phyloP scores from a whole-genome alignment of 2,888 invertebrate species.

The Ectemnius cavifrons region DNA sequence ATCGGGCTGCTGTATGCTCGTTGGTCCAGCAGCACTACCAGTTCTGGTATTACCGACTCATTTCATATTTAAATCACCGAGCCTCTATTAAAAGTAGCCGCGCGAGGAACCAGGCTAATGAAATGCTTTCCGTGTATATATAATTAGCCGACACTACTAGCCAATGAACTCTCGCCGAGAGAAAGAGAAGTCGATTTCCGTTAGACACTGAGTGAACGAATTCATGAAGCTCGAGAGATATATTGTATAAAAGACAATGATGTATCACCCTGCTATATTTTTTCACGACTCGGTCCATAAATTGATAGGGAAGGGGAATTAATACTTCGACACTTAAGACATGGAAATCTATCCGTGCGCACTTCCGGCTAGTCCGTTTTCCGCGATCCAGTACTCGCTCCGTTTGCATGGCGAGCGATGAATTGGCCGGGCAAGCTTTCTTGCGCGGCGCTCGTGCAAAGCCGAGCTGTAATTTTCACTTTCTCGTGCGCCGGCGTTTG shows the following conservation, averaged over 20 bases:
- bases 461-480: slow-evolving; percentile 6
- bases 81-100: neutral
- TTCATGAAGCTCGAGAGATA: neutral
- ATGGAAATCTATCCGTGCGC: too few relatives aligned
- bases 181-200: neutral
- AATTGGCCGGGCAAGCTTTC: neutral
- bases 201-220: neutral
- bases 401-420: neutral
- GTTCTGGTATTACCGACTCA: neutral
- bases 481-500: neutral
- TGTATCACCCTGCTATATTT: too few relatives aligned
- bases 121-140: neutral
- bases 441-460: neutral
- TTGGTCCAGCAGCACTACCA: neutral
- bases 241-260: too few relatives aligned
- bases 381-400: neutral
- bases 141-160: neutral
- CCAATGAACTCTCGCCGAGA: neutral
- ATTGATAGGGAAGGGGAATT: too few relatives aligned
- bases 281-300: too few relatives aligned
- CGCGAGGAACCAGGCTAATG: neutral
- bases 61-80: slow-evolving; percentile 6
- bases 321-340: too few relatives aligned
- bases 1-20: neutral
- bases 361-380: too few relatives aligned